A percentile compares a stretch with the other conserved stretches of the same genome.
Evolutionary conservation across 2,113 vertebrate species (phyloP).

Genomic region (Aramus guarauna): DNA sequence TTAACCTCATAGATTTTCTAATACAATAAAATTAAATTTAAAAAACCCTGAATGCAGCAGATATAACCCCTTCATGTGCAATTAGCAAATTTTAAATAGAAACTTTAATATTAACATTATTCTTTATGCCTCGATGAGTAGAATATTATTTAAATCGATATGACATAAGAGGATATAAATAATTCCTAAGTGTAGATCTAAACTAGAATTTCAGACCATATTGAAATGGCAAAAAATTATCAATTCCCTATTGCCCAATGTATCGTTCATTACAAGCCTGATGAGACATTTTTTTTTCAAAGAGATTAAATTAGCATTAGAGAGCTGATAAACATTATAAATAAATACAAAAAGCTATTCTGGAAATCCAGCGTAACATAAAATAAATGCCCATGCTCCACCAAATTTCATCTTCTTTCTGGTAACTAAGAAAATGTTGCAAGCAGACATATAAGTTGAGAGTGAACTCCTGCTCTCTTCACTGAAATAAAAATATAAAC

Average conservation of each 20-base stretch:
- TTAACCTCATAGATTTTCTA: conserved; percentile 74
- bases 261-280: conserved; percentile 72
- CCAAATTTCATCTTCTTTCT: conserved; percentile 43
- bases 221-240: conserved; percentile 77
- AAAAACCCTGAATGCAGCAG: conserved; percentile 68
- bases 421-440: conserved; percentile 10
- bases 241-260: conserved; percentile 70
- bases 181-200: conserved; percentile 78
- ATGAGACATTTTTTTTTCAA: conserved; percentile 69
- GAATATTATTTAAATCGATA: conserved; percentile 81
- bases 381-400: conserved; percentile 55
- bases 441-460: not conserved
- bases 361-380: conserved; percentile 58
- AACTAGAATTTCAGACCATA: conserved; percentile 73
- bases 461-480: conserved; percentile 15
- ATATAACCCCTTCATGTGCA: conserved; percentile 75
- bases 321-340: conserved; percentile 74
- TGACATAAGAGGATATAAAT: conserved; percentile 81
- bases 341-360: conserved; percentile 70
- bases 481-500: conserved; percentile 47
- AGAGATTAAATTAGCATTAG: conserved; percentile 71
- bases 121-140: conserved; percentile 69
- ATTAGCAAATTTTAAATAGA: conserved; percentile 80
- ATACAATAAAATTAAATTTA: conserved; percentile 74
- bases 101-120: conserved; percentile 78